Base-by-base conservation (phyloP, 2,888 invertebrate species). In the Heliconius ethilla region DNA sequence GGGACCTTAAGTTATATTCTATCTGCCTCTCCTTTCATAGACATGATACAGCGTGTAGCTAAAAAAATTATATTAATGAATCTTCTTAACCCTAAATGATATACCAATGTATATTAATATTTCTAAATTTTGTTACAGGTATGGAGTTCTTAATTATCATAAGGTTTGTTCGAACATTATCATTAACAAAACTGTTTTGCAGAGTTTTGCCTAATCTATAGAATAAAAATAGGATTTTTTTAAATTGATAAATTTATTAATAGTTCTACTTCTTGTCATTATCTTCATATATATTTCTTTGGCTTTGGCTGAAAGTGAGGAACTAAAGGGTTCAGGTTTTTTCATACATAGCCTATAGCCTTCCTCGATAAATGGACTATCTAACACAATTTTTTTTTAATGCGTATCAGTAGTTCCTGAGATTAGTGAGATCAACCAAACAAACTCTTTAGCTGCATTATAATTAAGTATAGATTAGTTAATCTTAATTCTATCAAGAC, bases 51-150 rank as follows among this genome's bases (percentile, higher is more conserved):
- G 45, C 15, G 15, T 45, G 15, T 45, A 45, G 15, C 45, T 15
- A 45, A 55, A n/a, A 55, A 55, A n/a, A 22, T 59, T 11, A n/a
- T n/a, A 59, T 59, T n/a, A n/a, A 51, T n/a, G n/a, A 59, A 10
- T 59, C 3, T 18, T 22, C 7, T 59, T 10, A 59, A 11, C 0
- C 10, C 10, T 10, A n/a, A 59, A 10, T 59, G 10, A 59, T 9
- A 3, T 59, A 55, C 55, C 18, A 6, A 65, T 66, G 1, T 37
- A 66, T n/a, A 69, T 15, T 45, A 25, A 40, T 69, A 7, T 69
- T 37, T 15, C 25, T 1, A 25, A 40, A n/a, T 40, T 83, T 84
- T 83, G 85, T 87, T 87, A 75, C 87, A 87, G 87, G 87, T 87
- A 86, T 81, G 78, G 77, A 55, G 75, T 63, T 70, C 66, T 78